A percentile compares a stretch with the other conserved stretches of the same genome.
Evolutionary conservation across 2,888 invertebrate genomes (phyloP).

Genomic region (Argynnis bischoffii): DNA sequence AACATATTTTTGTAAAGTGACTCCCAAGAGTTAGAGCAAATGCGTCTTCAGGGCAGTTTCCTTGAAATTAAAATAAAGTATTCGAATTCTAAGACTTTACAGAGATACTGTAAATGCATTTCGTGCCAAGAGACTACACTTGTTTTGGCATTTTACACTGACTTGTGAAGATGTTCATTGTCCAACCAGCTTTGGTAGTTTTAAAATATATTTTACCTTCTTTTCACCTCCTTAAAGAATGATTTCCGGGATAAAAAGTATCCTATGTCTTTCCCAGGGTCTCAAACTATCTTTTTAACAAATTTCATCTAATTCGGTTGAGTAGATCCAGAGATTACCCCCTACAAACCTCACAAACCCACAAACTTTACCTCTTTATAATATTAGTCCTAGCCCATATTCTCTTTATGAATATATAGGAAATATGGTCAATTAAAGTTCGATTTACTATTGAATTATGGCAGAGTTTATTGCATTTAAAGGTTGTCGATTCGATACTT

Average conservation of each 20-base stretch:
- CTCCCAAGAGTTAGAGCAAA: slow-evolving; percentile 32
- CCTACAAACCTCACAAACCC: no score
- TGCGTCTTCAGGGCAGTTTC: slow-evolving; percentile 31
- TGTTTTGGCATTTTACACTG: slow-evolving; percentile 6
- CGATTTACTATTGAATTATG: slow-evolving; percentile 1
- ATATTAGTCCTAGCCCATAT: no score
- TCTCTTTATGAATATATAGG: no score
- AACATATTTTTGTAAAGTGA: slow-evolving; percentile 29
- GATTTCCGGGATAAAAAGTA: no score
- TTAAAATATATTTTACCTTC: no score
- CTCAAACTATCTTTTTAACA: no score
- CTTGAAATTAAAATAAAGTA: slow-evolving; percentile 35
- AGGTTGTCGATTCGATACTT: neutral
- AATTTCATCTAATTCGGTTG: no score
- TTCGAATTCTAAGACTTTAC: slow-evolving; percentile 18
- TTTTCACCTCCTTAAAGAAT: no score
- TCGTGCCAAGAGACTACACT: slow-evolving; percentile 11
- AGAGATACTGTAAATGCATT: neutral
- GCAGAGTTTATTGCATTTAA: slow-evolving; percentile 1
- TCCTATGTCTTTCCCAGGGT: no score
- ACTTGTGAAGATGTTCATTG: slow-evolving; percentile 7
- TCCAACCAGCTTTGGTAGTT: slow-evolving; percentile 5
- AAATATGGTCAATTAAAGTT: no score
- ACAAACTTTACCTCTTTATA: no score
- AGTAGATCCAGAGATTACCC: no score